phyloP scores from a whole-genome alignment of 2,113 vertebrate genomes.

The Tyrannus savana region DNA sequence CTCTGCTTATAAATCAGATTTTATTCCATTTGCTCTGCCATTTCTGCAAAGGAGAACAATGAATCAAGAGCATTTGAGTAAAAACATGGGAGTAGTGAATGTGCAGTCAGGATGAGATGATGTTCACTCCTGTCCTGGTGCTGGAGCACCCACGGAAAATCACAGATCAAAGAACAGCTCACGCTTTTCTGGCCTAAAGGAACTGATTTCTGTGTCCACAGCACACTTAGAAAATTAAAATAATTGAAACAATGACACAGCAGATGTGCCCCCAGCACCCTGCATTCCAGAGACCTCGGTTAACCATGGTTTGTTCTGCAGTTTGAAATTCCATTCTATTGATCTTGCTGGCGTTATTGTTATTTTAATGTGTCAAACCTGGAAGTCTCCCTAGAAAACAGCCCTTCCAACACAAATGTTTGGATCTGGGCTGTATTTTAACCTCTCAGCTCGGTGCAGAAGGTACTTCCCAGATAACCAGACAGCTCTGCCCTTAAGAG shows the following conservation, averaged over 20 bases:
- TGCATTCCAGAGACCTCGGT: background rate
- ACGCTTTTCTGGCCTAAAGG: background rate
- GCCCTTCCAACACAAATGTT: background rate
- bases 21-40: background rate
- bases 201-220: background rate
- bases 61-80: background rate
- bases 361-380: background rate
- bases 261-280: rapidly evolving
- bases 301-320: background rate
- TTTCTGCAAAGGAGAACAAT: background rate
- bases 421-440: background rate
- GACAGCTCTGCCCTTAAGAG: background rate
- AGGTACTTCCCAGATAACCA: background rate
- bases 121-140: background rate
- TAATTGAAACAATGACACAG: background rate
- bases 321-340: background rate
- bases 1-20: background rate
- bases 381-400: background rate
- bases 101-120: background rate
- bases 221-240: background rate
- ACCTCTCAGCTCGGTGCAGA: background rate
- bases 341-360: background rate
- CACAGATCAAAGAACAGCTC: background rate
- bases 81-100: background rate
- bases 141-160: background rate